Evolutionary conservation across 2,797 vertebrate species (phyloP), one percentile per base, ranked within the genome.

Genomic region (Antennarius maculatus): DNA sequence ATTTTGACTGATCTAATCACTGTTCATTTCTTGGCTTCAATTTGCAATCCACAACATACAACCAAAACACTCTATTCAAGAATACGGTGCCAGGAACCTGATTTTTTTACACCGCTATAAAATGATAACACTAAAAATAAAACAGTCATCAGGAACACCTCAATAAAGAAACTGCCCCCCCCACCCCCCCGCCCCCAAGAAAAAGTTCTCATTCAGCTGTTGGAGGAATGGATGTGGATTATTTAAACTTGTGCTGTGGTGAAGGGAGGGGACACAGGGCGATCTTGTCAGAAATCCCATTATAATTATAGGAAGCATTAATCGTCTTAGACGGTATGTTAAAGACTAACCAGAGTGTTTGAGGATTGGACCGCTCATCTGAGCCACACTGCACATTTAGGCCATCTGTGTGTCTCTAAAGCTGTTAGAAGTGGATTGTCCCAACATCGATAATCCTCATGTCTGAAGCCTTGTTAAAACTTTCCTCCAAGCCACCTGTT

Each of bases 401-500:
- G n/a, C 48, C 77, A 62, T 69, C 51, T 14, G 52, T 77, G 70
- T 79, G 81, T 72, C 73, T 48, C 71, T 84, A 80, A 88, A 81
- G 87, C 81, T 79, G 75, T 88, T 88, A 84, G 70, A 78, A 73
- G 70, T 74, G 79, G 86, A 79, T 85, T 83, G 82, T 77, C 76
- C 66, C 74, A 54, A 62, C 57, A 77, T 79, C 16, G 81, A 77
- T 90, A 86, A 91, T 90, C 82, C 74, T 53, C 18, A 56, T 67
- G 86, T 74, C 81, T 86, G 66, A 86, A 71, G 73, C 60, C 83
- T 84, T 83, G 86, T 92, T 88, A 85, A 89, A 93, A 92, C 86
- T 88, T 89, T 90, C 88, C 82, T 83, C 82, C 59, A 47, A 70
- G 59, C 88, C 92, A 92, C 89, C 92, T 93, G 92, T 91, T 92